A percentile compares a stretch with the other conserved stretches of the same genome.
Evolutionary conservation across 2,888 invertebrate species (phyloP).

Genomic region (Cyclophora punctaria): DNA sequence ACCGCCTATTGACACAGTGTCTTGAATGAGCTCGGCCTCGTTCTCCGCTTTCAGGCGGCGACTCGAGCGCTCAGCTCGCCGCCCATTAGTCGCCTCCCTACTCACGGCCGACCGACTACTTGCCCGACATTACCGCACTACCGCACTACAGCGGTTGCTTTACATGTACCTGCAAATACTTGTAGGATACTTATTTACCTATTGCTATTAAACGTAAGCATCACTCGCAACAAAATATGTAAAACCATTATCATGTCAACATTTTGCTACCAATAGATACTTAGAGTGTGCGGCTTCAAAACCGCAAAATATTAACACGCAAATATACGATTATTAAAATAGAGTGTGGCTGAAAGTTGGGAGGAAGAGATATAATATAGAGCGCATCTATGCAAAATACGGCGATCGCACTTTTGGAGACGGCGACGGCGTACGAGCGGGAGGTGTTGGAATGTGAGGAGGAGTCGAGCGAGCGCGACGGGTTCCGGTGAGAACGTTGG

Average conservation of each 20-base stretch:
- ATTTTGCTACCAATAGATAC: constrained; percentile 19
- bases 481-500: constrained; percentile 74
- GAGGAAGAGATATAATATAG: constrained; percentile 35
- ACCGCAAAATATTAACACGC: constrained; percentile 28
- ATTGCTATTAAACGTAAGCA: constrained; percentile 8
- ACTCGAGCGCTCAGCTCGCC: constrained; percentile 35
- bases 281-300: constrained; percentile 19
- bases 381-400: constrained; percentile 70
- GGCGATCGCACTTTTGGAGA: constrained; percentile 66
- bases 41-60: constrained; percentile 47
- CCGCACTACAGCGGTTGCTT: constrained; percentile 14
- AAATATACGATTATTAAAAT: constrained; percentile 33
- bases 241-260: constrained; percentile 57
- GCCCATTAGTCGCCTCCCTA: constrained; percentile 37
- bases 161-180: not conserved
- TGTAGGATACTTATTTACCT: not conserved
- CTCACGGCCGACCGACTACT: constrained; percentile 24
- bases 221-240: constrained; percentile 21
- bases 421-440: constrained; percentile 62
- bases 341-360: constrained; percentile 35
- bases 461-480: constrained; percentile 61
- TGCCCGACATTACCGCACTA: constrained; percentile 23
- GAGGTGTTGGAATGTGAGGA: constrained; percentile 70
- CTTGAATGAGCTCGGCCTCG: constrained; percentile 59
- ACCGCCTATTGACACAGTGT: constrained; percentile 54